Evolutionary conservation across 35 echinoderm and acorn worm species (phyloP), one percentile per base, ranked within the genome.

Genomic region (Apostichopus californicus): DNA sequence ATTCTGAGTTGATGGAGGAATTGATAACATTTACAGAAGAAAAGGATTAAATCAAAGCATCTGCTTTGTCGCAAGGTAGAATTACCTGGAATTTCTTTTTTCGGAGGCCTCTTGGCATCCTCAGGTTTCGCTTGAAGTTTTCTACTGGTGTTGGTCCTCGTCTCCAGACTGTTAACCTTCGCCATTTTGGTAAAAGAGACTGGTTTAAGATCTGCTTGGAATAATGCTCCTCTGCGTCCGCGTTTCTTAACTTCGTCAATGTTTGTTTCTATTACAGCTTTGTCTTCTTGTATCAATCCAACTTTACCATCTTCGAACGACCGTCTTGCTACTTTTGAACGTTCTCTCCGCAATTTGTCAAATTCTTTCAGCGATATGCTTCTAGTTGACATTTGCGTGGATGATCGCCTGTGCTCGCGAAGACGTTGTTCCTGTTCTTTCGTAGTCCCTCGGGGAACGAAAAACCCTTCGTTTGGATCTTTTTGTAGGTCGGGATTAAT

Each of bases 331-430:
- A 57, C 86, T 34, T 87, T 11, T 4, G 86, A 87, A 28, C 86
- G 55, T 57, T 68, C 17, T 25, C 63, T 87, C 2, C 86, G 17
- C 64, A 87, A 22, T 59, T 87, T 63, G 64, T 87, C 86, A 59
- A 87, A 87, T 87, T 87, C 86, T 71, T 87, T 71, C 56, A 87
- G 20, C 11, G 86, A 87, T 20, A 87, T 87, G 11, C 86, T 87
- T 65, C 64, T 23, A 8, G 86, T 65, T 6, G 64, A 25, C 10
- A 57, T 59, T 15, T 87, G 57, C 12, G 54, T 71, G 1, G 57
- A 65, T 56, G 57, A 59, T 1, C 86, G 86, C 20, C 86, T 63
- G 64, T 65, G 86, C 25, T 63, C 86, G 0, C 64, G 17, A 11
- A 87, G 86, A 5, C 64, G 57, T 28, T 87, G 54, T 24, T 24